Base-by-base conservation (phyloP, 2,888 invertebrate species). In the Kryphioiulus occultus region DNA sequence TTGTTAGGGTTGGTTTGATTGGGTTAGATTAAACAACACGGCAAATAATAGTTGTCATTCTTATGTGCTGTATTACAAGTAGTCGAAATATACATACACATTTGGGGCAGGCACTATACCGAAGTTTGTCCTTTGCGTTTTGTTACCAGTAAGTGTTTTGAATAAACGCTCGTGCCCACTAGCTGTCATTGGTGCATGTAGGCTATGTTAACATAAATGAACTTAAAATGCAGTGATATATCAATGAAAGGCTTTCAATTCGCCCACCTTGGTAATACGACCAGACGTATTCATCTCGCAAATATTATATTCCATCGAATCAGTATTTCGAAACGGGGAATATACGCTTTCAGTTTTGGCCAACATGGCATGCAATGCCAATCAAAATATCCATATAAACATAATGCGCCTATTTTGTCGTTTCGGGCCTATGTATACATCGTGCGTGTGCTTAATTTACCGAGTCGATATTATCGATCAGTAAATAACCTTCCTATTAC, bases 391-490 rank as follows among this genome's bases (percentile, higher is more conserved):
- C 68, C 68, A 68, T 26, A 68, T 26, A 26, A 26, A 26, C 26
- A 26, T 68, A 68, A 68, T 68, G 68, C 26, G 26, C 26, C 12
- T 26, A 68, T 68, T 68, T 68, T 68, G 59, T 68, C 68, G n/a
- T 26, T 68, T 26, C 12, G 26, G 26, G 68, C 47, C 17, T 26
- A 12, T 68, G 12, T 68, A 68, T 10, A 17, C 47, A 26, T 68
- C 15, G 68, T 68, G 68, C 68, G 59, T 59, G 59, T 59, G 68
- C 26, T 68, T 68, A 68, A 68, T 68, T 68, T 26, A 12, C 68
- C 15, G 9, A 68, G 26, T 68, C 68, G 68, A 68, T 68, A 26
- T 68, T 68, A 68, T 68, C 68, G 68, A 68, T 68, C 68, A 68
- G 68, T 12, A 68, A 68, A 68, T 68, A 68, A 68, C 26, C 26